phyloP scores from a whole-genome alignment of 1,140 invertebrate species.

The Onthophagus taurus region DNA sequence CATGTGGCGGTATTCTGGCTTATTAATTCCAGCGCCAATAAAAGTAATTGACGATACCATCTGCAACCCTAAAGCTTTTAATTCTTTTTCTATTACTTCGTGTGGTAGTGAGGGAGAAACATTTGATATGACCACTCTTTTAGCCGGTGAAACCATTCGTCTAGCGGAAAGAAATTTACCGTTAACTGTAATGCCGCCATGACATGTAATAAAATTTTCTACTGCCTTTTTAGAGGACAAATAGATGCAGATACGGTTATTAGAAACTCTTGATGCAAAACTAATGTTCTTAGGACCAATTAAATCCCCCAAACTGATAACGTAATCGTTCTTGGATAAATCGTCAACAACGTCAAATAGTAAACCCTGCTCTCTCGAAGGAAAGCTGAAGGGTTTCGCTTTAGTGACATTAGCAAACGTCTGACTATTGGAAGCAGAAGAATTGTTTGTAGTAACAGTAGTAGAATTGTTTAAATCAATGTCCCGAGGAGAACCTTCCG shows the following conservation, averaged over 20 bases:
- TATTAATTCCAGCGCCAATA: slow-evolving; percentile 8
- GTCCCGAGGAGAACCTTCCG: too few relatives aligned
- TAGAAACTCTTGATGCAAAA: slow-evolving; percentile 13
- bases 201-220: not conserved
- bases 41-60: slow-evolving; percentile 10
- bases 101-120: slow-evolving; percentile 11
- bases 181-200: not conserved
- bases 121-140: slow-evolving; percentile 10
- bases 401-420: too few relatives aligned
- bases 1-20: slow-evolving; percentile 9
- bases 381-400: too few relatives aligned
- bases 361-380: too few relatives aligned
- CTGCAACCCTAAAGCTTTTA: slow-evolving; percentile 3
- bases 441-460: too few relatives aligned
- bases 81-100: slow-evolving; percentile 4
- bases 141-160: slow-evolving; percentile 3
- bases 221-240: slow-evolving; percentile 4
- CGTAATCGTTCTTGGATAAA: slow-evolving; percentile 13
- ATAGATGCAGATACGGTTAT: slow-evolving; percentile 11
- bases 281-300: slow-evolving; percentile 12
- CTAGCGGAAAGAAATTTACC: slow-evolving; percentile 1
- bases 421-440: too few relatives aligned
- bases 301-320: slow-evolving; percentile 12
- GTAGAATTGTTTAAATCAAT: too few relatives aligned
- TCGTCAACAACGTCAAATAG: too few relatives aligned